Evolutionary conservation across 2,888 invertebrate genomes (phyloP), one percentile per base, ranked within the genome.

Genomic region (Syritta pipiens): DNA sequence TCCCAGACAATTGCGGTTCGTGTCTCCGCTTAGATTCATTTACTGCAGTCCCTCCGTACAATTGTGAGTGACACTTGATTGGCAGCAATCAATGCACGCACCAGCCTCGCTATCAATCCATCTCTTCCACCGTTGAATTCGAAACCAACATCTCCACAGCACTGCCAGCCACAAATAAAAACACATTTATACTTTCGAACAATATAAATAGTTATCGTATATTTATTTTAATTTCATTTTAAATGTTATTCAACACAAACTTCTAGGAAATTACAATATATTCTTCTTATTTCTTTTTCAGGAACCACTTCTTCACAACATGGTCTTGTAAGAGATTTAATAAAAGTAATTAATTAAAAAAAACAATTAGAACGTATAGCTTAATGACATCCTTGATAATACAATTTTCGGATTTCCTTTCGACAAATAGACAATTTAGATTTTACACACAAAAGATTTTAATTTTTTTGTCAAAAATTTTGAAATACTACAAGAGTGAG

Each of bases 131-230:
- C 7, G 19, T 37, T 17, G 37, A 37, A 12, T 14, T 12, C 37
- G 14, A 6, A 17, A 5, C n/a, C n/a, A n/a, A n/a, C n/a, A n/a
- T n/a, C n/a, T n/a, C n/a, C n/a, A n/a, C 37, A 37, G 37, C 37
- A 37, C 19, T 37, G 37, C 37, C 37, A 37, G 37, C 17, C 24
- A 6, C n/a, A 26, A 32, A 20, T 9, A 35, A 37, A 19, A 35
- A 20, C 7, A 19, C 17, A 40, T 4, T 20, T 26, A 9, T 40
- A 68, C 28, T 12, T 14, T 37, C n/a, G n/a, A 68, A 59, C 51
- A 60, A 69, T 60, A 35, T 69, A 69, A 69, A 68, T 68, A 68
- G 14, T n/a, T 30, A n/a, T n/a, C n/a, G n/a, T n/a, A n/a, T n/a
- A n/a, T 44, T 44, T 44, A 6, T 42, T 59, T 69, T 55, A 44